Percentiles rank a stretch among this genome's conserved stretches.
Conservation (phyloP, 1,140 invertebrate species). For the Lepidotrigona ventralis region DNA sequence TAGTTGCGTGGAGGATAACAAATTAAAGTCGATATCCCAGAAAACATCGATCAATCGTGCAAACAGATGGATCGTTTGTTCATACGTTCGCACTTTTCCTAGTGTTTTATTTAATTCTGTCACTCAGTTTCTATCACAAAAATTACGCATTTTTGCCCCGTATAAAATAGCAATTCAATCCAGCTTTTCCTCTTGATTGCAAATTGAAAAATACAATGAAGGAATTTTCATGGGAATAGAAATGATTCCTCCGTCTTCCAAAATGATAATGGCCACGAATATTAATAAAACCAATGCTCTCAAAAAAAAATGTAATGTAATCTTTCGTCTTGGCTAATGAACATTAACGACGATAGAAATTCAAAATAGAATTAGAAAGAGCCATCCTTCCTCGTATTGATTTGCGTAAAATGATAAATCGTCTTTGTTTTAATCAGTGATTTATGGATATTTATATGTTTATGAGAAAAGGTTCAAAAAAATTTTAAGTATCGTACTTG, state of each 20-base stretch:
- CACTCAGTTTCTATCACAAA: not conserved
- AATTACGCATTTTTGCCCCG: not conserved
- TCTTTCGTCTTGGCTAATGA: not conserved
- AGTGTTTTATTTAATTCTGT: not conserved
- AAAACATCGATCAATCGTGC: not conserved
- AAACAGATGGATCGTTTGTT: not conserved
- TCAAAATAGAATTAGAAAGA: too few relatives aligned
- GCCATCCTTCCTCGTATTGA: too few relatives aligned
- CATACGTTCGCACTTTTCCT: not conserved
- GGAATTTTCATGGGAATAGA: not conserved
- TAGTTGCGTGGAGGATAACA: not conserved
- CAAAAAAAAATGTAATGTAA: not conserved
- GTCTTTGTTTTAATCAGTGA: too few relatives aligned
- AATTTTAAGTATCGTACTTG: too few relatives aligned
- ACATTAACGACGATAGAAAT: too few relatives aligned
- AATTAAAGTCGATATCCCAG: not conserved
- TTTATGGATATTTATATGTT: too few relatives aligned
- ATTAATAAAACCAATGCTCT: not conserved
- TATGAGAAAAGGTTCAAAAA: too few relatives aligned
- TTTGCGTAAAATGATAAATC: too few relatives aligned
- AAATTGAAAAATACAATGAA: conserved; percentile 54
- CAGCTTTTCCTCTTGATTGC: not conserved
- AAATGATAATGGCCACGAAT: not conserved
- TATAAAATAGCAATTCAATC: not conserved
- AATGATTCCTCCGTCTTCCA: not conserved